Base-by-base conservation (phyloP, 2,888 invertebrate genomes). In the Drymonia ruficornis region DNA sequence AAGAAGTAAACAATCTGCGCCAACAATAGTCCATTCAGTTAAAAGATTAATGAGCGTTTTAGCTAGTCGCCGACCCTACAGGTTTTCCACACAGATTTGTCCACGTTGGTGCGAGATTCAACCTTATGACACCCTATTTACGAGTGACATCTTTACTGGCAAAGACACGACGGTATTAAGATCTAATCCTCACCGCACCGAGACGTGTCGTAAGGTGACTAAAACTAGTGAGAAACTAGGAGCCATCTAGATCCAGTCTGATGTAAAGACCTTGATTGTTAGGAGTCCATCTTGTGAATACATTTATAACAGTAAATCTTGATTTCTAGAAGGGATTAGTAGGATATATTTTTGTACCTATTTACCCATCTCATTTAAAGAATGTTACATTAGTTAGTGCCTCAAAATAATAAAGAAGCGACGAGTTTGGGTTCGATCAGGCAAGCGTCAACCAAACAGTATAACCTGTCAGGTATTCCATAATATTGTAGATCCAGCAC, bases 11-110 rank as follows among this genome's bases (percentile, higher is more conserved):
- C 55, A 65, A 48, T 61, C 47, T 43, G 16, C 50, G 55, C 54
- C 48, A 55, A 70, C 56, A 65, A 66, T 62, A 47, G 55, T 61
- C 56, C 60, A 57, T 61, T 52, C 42, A 52, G 55, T 55, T 51
- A 51, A 60, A 56, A 70, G 65, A 70, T 70, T 67, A 70, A 70
- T 67, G 67, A 69, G 57, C 50, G 61, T 67, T 67, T 63, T 58
- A 70, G 56, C 61, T 56, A 70, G 61, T 67, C 61, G 59, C 70
- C 70, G 65, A 70, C 59, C 53, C 51, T 65, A 53, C 53, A 60
- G 58, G 60, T 67, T 59, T 67, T 69, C 65, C 47, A 50, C 59
- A 56, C 53, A 58, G 59, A 63, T 70, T 58, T 57, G 50, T 50
- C 59, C 19, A 29, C 38, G 36, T 57, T 58, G 49, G 36, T 55